A percentile compares a stretch with the other conserved stretches of the same genome.
These are phyloP conservation scores for Steinernema khuongi DNA, from an alignment of 1,140 invertebrate genomes.

Conservation along the genomic window DNA sequence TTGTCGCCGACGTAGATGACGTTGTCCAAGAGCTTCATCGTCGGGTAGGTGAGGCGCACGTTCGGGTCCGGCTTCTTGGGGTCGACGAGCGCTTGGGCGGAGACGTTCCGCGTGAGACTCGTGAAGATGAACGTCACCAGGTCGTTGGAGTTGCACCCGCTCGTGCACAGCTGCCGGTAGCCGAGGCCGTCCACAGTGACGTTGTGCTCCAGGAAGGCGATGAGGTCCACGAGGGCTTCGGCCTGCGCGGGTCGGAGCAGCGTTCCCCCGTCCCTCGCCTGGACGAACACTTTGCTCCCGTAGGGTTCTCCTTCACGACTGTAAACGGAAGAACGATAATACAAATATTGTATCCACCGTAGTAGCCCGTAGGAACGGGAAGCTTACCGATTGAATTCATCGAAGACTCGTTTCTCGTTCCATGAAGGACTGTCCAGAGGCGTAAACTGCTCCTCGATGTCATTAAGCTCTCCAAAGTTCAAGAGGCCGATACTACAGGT, in stretches of 20 bases:
- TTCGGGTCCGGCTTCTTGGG: slow-evolving; percentile 4
- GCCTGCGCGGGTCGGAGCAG: background rate
- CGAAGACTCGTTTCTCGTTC: background rate
- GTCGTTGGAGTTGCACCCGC: background rate
- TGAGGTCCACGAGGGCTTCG: background rate
- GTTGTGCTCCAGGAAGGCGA: background rate
- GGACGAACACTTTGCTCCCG: background rate
- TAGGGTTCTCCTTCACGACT: slow-evolving; percentile 1
- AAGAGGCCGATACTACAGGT: background rate
- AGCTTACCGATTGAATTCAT: background rate
- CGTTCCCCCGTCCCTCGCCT: background rate
- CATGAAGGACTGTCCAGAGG: background rate
- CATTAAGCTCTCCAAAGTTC: background rate
- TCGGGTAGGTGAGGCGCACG: background rate
- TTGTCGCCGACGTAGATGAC: background rate
- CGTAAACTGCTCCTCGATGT: slow-evolving; percentile 7
- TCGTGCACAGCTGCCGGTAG: background rate
- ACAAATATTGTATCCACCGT: no score
- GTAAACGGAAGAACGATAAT: no score
- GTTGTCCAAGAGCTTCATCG: slow-evolving; percentile 1
- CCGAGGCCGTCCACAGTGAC: background rate
- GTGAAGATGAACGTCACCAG: background rate
- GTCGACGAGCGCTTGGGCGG: background rate
- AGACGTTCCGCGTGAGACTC: background rate
- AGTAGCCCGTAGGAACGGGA: background rate